These are phyloP conservation scores for Thamnaconus septentrionalis DNA, from an alignment of 2,113 vertebrate species.

Conservation along the genomic window DNA sequence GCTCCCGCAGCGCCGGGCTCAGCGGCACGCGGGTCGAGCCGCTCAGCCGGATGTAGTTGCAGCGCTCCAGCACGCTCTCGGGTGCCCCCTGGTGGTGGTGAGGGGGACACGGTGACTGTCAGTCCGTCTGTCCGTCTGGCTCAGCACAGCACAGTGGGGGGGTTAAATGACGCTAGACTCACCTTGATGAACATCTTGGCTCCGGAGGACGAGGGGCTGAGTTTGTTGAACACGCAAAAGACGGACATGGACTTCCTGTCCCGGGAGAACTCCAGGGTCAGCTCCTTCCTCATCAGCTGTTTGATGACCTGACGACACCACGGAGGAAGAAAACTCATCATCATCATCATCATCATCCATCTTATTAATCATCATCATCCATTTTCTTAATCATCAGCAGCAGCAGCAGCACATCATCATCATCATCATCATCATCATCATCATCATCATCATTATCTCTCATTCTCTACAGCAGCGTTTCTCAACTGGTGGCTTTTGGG, in stretches of 20 bases:
- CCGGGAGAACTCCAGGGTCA: constrained; percentile 79
- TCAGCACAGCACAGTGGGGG: too few species aligned
- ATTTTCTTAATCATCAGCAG: neutral
- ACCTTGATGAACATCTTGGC: constrained; percentile 82
- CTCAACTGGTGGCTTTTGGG: neutral
- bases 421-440: too few species aligned
- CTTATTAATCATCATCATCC: too few species aligned
- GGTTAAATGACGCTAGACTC: too few species aligned
- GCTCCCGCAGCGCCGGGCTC: constrained; percentile 63
- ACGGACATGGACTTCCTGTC: constrained; percentile 83
- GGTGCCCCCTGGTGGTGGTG: constrained; percentile 70
- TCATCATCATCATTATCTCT: too few species aligned
- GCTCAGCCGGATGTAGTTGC: constrained; percentile 62
- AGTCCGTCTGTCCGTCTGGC: neutral
- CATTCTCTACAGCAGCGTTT: neutral
- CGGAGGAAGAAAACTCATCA: neutral
- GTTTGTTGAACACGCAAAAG: constrained; percentile 77
- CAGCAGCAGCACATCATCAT: too few species aligned
- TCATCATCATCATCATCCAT: neutral
- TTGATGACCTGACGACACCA: constrained; percentile 72
- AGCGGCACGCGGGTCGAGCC: constrained; percentile 65
- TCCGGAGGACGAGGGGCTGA: constrained; percentile 60
- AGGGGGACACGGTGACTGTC: too few species aligned
- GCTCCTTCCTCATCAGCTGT: constrained; percentile 79
- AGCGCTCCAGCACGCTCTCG: constrained; percentile 78